Percentiles rank a stretch among this genome's conserved stretches.
Conservation (phyloP, 2,888 invertebrate species). For the Eustalomyia histrio region DNA sequence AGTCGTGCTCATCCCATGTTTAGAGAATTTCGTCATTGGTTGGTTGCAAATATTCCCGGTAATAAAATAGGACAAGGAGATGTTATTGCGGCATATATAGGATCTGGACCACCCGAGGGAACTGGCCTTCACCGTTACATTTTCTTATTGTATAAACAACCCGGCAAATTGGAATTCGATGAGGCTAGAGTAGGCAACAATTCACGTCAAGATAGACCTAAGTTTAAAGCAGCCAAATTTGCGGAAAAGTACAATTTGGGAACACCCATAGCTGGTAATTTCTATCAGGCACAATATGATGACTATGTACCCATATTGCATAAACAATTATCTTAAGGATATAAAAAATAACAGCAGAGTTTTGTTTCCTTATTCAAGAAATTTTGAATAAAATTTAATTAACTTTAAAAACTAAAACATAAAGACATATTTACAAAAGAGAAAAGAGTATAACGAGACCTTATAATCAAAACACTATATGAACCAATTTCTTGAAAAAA, state of each 20-base stretch:
- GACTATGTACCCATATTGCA: slow-evolving; percentile 85
- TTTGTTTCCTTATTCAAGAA: too few species aligned
- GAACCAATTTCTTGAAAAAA: too few species aligned
- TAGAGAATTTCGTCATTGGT: slow-evolving; percentile 94
- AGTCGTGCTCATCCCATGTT: slow-evolving; percentile 87
- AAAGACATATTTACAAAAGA: too few species aligned
- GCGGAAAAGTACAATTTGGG: slow-evolving; percentile 85
- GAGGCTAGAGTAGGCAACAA: slow-evolving; percentile 77
- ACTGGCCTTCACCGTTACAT: slow-evolving; percentile 89
- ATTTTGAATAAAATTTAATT: too few species aligned
- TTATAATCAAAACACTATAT: too few species aligned
- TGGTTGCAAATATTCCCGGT: slow-evolving; percentile 91
- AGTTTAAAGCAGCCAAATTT: slow-evolving; percentile 85
- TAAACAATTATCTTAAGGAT: slow-evolving; percentile 61
- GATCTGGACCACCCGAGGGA: slow-evolving; percentile 89
- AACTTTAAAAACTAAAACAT: too few species aligned
- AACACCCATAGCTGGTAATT: slow-evolving; percentile 88
- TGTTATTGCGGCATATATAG: slow-evolving; percentile 87
- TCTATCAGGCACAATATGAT: slow-evolving; percentile 88
- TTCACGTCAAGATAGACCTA: slow-evolving; percentile 80
- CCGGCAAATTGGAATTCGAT: slow-evolving; percentile 79
- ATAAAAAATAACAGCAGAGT: too few species aligned
- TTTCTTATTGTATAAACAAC: slow-evolving; percentile 86
- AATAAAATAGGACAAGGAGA: slow-evolving; percentile 85
- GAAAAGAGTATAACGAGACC: too few species aligned